These are phyloP conservation scores for Tachysurus vachellii DNA, from an alignment of 2,113 vertebrate genomes.

Conservation along the genomic window DNA sequence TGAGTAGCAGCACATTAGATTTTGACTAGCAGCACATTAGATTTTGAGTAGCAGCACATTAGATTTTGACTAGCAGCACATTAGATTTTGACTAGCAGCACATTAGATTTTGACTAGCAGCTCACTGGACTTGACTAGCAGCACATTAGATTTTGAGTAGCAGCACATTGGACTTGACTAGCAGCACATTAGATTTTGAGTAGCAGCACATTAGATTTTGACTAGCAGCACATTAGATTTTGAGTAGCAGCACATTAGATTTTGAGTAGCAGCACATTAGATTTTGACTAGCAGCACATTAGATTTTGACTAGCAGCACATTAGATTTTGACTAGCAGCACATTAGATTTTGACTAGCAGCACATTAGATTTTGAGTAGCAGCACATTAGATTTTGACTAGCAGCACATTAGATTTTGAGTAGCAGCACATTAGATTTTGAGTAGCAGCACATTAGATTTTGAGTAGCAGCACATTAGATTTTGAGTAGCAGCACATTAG, in stretches of 20 bases:
- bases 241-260: not conserved
- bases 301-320: not conserved
- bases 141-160: not conserved
- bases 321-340: too few species aligned
- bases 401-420: too few species aligned
- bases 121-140: too few species aligned
- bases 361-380: not conserved
- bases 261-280: accelerated
- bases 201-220: not conserved
- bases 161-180: not conserved
- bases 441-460: not conserved
- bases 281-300: not conserved
- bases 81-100: too few species aligned
- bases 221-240: not conserved
- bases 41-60: not conserved
- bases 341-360: not conserved
- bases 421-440: not conserved
- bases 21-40: not conserved
- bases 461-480: too few species aligned
- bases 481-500: not conserved
- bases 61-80: too few species aligned
- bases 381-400: not conserved
- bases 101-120: too few species aligned
- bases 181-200: too few species aligned
- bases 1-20: not conserved